Percentiles rank a stretch among this genome's conserved stretches.
Evolutionary conservation across 2,797 vertebrate genomes (phyloP).

Genomic region (Melanotaenia boesemani): DNA sequence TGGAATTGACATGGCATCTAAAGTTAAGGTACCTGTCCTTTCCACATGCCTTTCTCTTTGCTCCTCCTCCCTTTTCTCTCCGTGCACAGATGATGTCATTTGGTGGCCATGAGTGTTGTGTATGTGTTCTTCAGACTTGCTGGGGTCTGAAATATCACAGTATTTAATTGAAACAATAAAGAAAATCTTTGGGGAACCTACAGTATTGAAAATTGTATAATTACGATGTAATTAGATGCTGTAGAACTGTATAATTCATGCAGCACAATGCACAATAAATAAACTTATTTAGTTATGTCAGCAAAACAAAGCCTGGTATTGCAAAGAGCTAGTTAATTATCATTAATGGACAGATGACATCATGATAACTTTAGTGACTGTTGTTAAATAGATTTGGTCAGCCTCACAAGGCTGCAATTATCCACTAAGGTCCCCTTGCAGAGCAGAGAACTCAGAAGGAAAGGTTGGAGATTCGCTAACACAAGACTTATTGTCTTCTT

Average conservation of each 20-base stretch:
- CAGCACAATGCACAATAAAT: not conserved
- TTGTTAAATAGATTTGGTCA: not conserved
- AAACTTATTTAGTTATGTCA: too few species aligned
- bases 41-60: conserved; percentile 2
- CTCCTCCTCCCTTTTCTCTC: conserved; percentile 13
- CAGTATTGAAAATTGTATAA: not conserved
- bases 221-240: not conserved
- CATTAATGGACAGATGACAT: not conserved
- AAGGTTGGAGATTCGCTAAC: too few species aligned
- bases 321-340: not conserved
- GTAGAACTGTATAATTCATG: not conserved
- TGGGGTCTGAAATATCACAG: conserved; percentile 38
- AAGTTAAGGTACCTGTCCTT: conserved; percentile 2
- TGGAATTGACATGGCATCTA: too few species aligned
- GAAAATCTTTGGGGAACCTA: not conserved
- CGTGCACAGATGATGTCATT: conserved; percentile 15
- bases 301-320: not conserved
- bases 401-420: not conserved
- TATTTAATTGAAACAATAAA: conserved; percentile 10
- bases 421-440: not conserved
- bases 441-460: not conserved
- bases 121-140: conserved; percentile 13
- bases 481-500: not conserved
- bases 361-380: not conserved
- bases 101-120: conserved; percentile 28